These are phyloP conservation scores for Molossus alvarezi DNA, from an alignment of 2,797 vertebrate genomes.

Conservation along the genomic window DNA sequence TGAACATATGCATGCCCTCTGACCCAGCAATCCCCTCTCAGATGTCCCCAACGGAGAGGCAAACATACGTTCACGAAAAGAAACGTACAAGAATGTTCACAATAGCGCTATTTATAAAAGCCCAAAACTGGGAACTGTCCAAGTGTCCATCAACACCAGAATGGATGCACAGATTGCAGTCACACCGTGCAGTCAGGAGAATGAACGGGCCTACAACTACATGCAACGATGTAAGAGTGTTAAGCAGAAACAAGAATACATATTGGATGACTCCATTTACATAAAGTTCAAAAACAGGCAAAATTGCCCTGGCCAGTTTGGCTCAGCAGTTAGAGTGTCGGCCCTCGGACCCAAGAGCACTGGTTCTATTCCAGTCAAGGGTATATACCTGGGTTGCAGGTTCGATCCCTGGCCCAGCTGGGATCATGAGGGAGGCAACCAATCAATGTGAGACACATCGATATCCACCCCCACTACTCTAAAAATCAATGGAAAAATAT, in stretches of 20 bases:
- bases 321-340: no score
- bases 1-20: not conserved
- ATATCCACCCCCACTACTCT: no score
- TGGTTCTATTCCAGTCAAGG: no score
- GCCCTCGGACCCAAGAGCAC: no score
- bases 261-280: not conserved
- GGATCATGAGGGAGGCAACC: no score
- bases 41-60: not conserved
- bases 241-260: not conserved
- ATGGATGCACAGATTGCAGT: not conserved
- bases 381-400: no score
- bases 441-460: no score
- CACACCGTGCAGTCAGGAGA: not conserved
- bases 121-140: not conserved
- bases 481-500: no score
- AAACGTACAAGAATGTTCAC: not conserved
- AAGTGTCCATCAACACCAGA: not conserved
- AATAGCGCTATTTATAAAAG: conserved; percentile 8
- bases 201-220: not conserved
- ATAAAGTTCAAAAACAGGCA: not conserved
- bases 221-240: not conserved
- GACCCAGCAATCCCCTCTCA: not conserved
- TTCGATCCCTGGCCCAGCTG: no score
- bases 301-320: no score
- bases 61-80: not conserved